Conservation (phyloP, 2,113 vertebrate genomes). For the Thamnophis sirtalis region DNA sequence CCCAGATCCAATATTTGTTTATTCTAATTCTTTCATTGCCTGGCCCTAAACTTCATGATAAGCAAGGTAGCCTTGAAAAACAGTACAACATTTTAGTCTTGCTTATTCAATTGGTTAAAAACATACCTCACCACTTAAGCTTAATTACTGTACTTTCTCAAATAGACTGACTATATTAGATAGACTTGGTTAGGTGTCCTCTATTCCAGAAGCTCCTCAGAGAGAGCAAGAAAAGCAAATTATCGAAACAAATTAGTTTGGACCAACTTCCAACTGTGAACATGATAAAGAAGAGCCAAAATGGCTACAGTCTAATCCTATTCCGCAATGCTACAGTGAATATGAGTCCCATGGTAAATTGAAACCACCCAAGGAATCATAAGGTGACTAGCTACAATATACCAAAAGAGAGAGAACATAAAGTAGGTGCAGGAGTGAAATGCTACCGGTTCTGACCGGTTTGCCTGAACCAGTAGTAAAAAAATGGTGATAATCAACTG, state of each 20-base stretch:
- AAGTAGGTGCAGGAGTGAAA: background rate
- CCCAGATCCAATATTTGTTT: background rate
- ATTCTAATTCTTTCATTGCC: background rate
- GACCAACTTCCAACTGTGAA: background rate
- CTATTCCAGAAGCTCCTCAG: background rate
- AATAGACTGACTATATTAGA: background rate
- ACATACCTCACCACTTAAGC: background rate
- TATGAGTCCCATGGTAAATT: background rate
- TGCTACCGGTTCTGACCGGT: no score
- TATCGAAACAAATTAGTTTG: background rate
- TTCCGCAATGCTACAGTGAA: background rate
- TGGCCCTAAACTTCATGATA: background rate
- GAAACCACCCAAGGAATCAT: background rate
- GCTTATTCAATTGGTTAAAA: background rate
- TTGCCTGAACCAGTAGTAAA: no score
- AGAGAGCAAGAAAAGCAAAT: background rate
- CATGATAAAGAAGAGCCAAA: background rate
- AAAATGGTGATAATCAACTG: no score
- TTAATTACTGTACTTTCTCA: background rate
- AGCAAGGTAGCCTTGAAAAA: background rate
- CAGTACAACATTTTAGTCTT: background rate
- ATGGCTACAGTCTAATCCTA: background rate
- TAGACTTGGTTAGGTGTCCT: background rate
- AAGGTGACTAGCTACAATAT: background rate
- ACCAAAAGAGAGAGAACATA: background rate